These are phyloP conservation scores for Trematomus bernacchii DNA, from an alignment of 2,797 vertebrate species.

Conservation along the genomic window DNA sequence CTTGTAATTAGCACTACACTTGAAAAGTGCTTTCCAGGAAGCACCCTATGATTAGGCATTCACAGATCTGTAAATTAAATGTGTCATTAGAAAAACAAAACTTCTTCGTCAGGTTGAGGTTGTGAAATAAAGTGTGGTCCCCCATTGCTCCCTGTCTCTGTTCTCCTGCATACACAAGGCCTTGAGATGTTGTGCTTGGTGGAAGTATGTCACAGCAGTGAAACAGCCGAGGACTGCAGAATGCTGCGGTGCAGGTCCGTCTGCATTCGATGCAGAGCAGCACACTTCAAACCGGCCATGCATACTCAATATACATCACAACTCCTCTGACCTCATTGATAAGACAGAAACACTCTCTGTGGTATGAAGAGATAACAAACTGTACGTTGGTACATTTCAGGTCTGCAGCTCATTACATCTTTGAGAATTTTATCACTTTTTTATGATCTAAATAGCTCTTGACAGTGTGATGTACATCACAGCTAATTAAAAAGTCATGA, in stretches of 20 bases:
- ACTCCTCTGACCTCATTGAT: conserved; percentile 36
- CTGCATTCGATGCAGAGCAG: conserved; percentile 53
- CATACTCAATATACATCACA: conserved; percentile 64
- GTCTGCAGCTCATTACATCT: conserved; percentile 23
- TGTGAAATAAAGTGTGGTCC: conserved; percentile 4
- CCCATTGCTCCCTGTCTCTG: neutral
- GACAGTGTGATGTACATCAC: conserved; percentile 13
- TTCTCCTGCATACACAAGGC: neutral
- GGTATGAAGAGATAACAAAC: conserved; percentile 19
- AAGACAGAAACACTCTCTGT: conserved; percentile 27
- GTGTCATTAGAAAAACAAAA: neutral
- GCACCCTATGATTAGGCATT: neutral
- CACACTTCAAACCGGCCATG: conserved; percentile 53
- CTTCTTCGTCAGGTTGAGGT: neutral
- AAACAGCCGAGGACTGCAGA: conserved; percentile 47
- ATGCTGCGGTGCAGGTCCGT: conserved; percentile 48
- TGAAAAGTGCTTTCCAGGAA: neutral
- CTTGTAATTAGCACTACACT: neutral
- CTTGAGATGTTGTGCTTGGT: conserved; percentile 29
- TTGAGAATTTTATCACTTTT: conserved; percentile 13
- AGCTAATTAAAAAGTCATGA: conserved; percentile 51
- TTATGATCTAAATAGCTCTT: conserved; percentile 23
- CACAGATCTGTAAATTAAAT: neutral
- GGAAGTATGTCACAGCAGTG: conserved; percentile 38
- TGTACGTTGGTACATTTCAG: neutral